Percentiles rank a stretch among this genome's conserved stretches.
Evolutionary conservation across 2,113 vertebrate genomes (phyloP).

Genomic region (Loxodonta africana): DNA sequence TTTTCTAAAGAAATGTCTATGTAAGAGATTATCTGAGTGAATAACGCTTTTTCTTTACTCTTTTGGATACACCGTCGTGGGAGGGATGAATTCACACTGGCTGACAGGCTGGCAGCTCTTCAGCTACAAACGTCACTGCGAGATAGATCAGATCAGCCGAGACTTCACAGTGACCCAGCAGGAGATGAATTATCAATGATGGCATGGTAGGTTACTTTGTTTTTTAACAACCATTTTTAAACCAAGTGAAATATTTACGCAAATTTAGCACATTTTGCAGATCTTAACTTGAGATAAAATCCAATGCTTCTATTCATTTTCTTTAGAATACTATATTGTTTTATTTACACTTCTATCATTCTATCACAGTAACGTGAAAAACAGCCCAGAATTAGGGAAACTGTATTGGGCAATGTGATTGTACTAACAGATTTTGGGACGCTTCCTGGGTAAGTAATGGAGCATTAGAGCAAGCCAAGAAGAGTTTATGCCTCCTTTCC

Average conservation of each 20-base stretch:
- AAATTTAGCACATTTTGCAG: conserved; percentile 76
- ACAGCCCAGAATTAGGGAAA: conserved; percentile 50
- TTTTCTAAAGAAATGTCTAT: conserved; percentile 23
- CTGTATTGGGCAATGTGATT: background rate
- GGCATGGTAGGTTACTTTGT: conserved; percentile 65
- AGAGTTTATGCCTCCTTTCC: background rate
- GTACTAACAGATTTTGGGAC: background rate
- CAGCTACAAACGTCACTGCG: conserved; percentile 71
- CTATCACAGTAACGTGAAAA: conserved; percentile 70
- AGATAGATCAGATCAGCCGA: conserved; percentile 69
- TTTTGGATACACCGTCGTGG: conserved; percentile 59
- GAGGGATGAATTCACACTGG: conserved; percentile 56
- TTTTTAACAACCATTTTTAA: conserved; percentile 75
- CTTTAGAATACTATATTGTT: background rate
- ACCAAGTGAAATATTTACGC: conserved; percentile 68
- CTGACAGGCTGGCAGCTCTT: conserved; percentile 70
- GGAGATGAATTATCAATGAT: conserved; percentile 74
- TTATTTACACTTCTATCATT: conserved; percentile 63
- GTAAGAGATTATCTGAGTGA: background rate
- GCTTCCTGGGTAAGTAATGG: background rate
- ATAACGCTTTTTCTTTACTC: conserved; percentile 59
- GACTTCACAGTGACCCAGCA: conserved; percentile 59
- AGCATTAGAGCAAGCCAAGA: conserved; percentile 36
- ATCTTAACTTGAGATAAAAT: conserved; percentile 61
- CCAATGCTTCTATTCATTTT: background rate